A percentile compares a stretch with the other conserved stretches of the same genome.
Evolutionary conservation across 2,113 vertebrate genomes (phyloP).

Genomic region (Cathartes aura): DNA sequence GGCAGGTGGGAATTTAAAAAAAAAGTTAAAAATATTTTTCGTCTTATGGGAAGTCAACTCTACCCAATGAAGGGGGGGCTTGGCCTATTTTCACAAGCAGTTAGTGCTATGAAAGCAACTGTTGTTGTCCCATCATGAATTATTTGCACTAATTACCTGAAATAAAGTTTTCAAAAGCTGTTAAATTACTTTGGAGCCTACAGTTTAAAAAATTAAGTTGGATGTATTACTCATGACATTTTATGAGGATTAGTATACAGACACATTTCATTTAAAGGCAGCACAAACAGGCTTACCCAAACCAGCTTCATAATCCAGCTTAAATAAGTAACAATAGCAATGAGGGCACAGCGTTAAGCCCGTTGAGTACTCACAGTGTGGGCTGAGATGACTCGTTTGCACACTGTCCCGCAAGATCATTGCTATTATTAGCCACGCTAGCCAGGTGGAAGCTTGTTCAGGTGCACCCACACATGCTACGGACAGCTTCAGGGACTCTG

Average conservation of each 20-base stretch:
- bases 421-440: conserved; percentile 17
- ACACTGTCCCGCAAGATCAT: not conserved
- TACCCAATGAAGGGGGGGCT: not conserved
- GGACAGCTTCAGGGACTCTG: not conserved
- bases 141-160: conserved; percentile 38
- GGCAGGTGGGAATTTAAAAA: not conserved
- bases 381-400: not conserved
- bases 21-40: not conserved
- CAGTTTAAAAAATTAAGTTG: not conserved
- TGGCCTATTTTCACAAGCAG: conserved; percentile 24
- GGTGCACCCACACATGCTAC: not conserved
- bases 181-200: conserved; percentile 1
- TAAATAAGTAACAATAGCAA: conserved; percentile 51
- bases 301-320: conserved; percentile 41
- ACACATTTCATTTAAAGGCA: conserved; percentile 24
- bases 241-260: conserved; percentile 3
- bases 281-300: conserved; percentile 37
- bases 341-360: not conserved
- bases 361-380: not conserved
- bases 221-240: not conserved
- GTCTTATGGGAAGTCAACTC: not conserved
- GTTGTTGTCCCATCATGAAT: conserved; percentile 60
- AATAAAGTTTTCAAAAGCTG: conserved; percentile 30
- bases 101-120: conserved; percentile 40
- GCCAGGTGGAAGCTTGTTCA: conserved; percentile 2